Conservation (phyloP, 2,888 invertebrate species). For the Synanthedon tipuliformis region DNA sequence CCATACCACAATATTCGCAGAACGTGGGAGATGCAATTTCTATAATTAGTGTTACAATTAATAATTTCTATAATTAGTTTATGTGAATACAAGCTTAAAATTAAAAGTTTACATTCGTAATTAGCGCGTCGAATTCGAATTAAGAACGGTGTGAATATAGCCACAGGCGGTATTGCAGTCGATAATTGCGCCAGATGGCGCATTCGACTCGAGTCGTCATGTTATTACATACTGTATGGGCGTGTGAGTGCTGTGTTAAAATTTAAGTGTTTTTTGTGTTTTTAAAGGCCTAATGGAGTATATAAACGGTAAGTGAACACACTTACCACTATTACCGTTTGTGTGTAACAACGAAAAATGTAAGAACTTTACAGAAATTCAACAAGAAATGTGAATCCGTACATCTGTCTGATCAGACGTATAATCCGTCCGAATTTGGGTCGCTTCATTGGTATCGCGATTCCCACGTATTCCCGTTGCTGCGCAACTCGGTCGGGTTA, state of each 20-base stretch:
- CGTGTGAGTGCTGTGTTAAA: slow-evolving; percentile 68
- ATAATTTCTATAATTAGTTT: slow-evolving; percentile 12
- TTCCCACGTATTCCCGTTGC: slow-evolving; percentile 31
- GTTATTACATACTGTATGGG: slow-evolving; percentile 64
- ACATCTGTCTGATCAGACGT: slow-evolving; percentile 61
- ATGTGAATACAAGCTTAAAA: slow-evolving; percentile 15
- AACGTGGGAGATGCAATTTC: slow-evolving; percentile 5
- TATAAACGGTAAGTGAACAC: slow-evolving; percentile 50
- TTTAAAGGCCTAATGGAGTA: slow-evolving; percentile 48
- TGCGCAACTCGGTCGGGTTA: slow-evolving; percentile 30
- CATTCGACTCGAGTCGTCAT: slow-evolving; percentile 64
- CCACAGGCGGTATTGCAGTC: slow-evolving; percentile 24
- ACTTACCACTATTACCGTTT: slow-evolving; percentile 20
- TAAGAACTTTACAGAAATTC: slow-evolving; percentile 39
- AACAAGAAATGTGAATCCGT: slow-evolving; percentile 47
- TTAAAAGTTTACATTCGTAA: slow-evolving; percentile 19
- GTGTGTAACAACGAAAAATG: slow-evolving; percentile 20
- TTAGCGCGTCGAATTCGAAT: slow-evolving; percentile 36
- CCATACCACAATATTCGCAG: slow-evolving; percentile 7
- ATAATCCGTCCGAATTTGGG: slow-evolving; percentile 54
- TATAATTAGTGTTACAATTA: slow-evolving; percentile 2
- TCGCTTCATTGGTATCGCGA: slow-evolving; percentile 28
- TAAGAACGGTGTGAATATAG: slow-evolving; percentile 42
- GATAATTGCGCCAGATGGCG: slow-evolving; percentile 53
- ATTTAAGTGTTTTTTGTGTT: slow-evolving; percentile 60